These are phyloP conservation scores for Tenrec ecaudatus DNA, from an alignment of 2,113 vertebrate species.

Conservation along the genomic window DNA sequence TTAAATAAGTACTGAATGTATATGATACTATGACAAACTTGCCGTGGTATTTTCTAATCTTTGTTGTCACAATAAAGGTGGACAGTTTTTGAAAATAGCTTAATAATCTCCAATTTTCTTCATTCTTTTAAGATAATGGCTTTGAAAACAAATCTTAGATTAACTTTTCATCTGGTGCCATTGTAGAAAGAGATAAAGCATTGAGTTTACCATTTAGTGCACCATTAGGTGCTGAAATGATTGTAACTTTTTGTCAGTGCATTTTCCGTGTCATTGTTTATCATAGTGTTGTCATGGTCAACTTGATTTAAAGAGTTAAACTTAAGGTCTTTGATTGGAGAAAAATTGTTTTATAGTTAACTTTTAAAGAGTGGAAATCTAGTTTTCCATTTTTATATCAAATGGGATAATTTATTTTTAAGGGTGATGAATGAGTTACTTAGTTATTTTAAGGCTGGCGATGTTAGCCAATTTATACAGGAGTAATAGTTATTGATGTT, in stretches of 20 bases:
- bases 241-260: neutral
- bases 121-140: neutral
- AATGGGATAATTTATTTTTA: slow-evolving; percentile 21
- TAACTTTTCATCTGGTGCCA: neutral
- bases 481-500: neutral
- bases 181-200: slow-evolving; percentile 18
- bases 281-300: neutral
- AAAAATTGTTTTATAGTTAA: slow-evolving; percentile 38
- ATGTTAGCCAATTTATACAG: neutral
- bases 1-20: neutral
- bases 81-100: too few relatives aligned
- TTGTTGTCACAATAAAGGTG: neutral
- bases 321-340: neutral
- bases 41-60: neutral
- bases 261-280: slow-evolving; percentile 25
- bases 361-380: neutral
- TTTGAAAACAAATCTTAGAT: slow-evolving; percentile 27
- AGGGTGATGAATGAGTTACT: neutral
- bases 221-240: neutral
- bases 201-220: slow-evolving; percentile 17
- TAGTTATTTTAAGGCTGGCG: slow-evolving; percentile 1
- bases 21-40: neutral
- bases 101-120: too few relatives aligned
- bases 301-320: slow-evolving; percentile 13
- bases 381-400: neutral